Evolutionary conservation across 2,888 invertebrate genomes (phyloP), one percentile per base, ranked within the genome.

Genomic region (Cosmopolites sordidus): DNA sequence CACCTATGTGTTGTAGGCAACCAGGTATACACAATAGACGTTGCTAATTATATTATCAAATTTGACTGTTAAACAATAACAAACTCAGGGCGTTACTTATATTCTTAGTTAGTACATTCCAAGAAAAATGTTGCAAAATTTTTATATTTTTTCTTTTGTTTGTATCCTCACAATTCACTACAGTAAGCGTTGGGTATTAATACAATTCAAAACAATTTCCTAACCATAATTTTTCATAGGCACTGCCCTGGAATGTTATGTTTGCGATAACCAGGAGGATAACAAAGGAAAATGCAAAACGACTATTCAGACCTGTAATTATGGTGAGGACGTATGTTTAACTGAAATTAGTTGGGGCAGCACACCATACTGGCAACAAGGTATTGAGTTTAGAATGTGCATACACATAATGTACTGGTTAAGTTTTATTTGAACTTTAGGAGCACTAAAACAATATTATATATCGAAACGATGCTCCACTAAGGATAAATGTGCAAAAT

Each of bases 281-380:
- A 97, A 97, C 71, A 82, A 79, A 45, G 94, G 90, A 60, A 97
- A 98, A 76, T 98, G 97, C 73, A 77, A 89, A 2, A 91, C 89
- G 68, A 92, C 94, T 1, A 91, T 95, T 6, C 88, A 86, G 74
- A 92, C 90, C 8, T 98, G 97, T 72, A 88, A 91, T 61, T 84
- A 86, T 62, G 86, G 83, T 30, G 86, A 96, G 69, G 91, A 93
- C 71, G 83, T 87, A 54, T 95, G 94, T 72, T 78, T 90, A 59
- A 87, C 95, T 0, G 89, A 91, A 73, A 89, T 96, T 18, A 84
- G 84, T 73, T 97, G 96, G 96, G 93, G 95, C 66, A 90, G 91
- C 79, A 89, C 90, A n/a, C 93, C 93, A 0, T 96, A 95, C 70
- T 97, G 94, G 90, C 89, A 90, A 0, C 89, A 90, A 68, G 91